Conservation (phyloP, 2,797 vertebrate species). For the Eulemur albifrons region DNA sequence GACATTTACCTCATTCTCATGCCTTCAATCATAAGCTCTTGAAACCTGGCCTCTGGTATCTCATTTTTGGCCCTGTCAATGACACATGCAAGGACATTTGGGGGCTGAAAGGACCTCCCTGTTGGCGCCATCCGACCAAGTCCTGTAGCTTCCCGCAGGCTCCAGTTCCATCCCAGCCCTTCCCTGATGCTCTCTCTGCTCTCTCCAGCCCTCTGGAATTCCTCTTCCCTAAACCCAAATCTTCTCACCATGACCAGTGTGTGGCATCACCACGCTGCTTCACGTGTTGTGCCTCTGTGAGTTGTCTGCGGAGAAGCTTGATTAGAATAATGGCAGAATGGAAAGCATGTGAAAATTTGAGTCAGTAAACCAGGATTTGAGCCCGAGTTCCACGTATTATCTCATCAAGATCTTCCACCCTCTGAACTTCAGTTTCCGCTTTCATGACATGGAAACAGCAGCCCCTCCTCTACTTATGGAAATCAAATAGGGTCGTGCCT, state of each 20-base stretch:
- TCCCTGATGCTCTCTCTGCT: not conserved
- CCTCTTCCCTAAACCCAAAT: not conserved
- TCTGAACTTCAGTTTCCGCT: not conserved
- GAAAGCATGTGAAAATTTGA: not conserved
- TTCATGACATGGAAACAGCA: not conserved
- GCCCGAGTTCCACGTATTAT: not conserved
- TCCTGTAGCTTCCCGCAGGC: not conserved
- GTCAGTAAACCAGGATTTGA: not conserved
- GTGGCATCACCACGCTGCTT: fast-evolving
- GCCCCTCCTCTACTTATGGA: not conserved
- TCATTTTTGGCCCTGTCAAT: not conserved
- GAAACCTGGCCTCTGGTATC: not conserved
- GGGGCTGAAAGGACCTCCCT: not conserved
- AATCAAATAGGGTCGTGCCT: too few relatives aligned
- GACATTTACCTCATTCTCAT: not conserved
- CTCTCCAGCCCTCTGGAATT: not conserved
- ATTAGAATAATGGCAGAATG: not conserved
- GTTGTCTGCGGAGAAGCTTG: fast-evolving
- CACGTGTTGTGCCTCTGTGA: not conserved
- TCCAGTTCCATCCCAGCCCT: too few relatives aligned
- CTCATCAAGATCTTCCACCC: not conserved
- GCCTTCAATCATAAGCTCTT: not conserved
- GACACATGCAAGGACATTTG: not conserved
- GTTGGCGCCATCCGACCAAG: not conserved
- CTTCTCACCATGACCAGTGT: fast-evolving